phyloP scores from a whole-genome alignment of 2,797 vertebrate species.

The Melanotaenia trifasciata region DNA sequence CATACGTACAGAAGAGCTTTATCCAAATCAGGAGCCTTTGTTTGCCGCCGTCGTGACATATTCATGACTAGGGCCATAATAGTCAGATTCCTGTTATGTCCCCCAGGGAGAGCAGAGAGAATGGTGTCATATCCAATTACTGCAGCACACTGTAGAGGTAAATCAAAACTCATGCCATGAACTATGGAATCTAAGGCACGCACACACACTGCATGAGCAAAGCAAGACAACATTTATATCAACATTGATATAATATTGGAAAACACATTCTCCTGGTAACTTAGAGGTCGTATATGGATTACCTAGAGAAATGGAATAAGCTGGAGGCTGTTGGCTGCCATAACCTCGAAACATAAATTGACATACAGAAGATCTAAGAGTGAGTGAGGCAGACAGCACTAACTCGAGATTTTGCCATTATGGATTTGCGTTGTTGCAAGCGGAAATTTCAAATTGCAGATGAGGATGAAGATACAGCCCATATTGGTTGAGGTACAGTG shows the following conservation, averaged over 20 bases:
- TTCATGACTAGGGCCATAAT: constrained; percentile 83
- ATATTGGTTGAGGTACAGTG: constrained; percentile 42
- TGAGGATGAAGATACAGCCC: constrained; percentile 49
- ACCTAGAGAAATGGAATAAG: constrained; percentile 67
- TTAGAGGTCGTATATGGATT: constrained; percentile 77
- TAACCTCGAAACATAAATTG: constrained; percentile 73
- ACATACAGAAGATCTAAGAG: constrained; percentile 55
- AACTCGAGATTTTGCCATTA: constrained; percentile 64
- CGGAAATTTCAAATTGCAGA: constrained; percentile 68
- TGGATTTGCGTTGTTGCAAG: constrained; percentile 66
- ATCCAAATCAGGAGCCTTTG: constrained; percentile 77
- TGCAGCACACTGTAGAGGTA: constrained; percentile 76
- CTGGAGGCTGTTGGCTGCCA: constrained; percentile 63
- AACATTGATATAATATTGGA: constrained; percentile 76
- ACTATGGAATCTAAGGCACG: constrained; percentile 64
- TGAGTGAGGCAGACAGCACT: constrained; percentile 42
- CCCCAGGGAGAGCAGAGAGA: constrained; percentile 77
- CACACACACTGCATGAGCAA: constrained; percentile 30
- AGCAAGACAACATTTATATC: constrained; percentile 62
- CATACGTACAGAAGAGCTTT: constrained; percentile 62
- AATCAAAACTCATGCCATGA: constrained; percentile 79
- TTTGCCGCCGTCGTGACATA: constrained; percentile 81
- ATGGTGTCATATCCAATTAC: constrained; percentile 85
- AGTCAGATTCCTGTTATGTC: constrained; percentile 80
- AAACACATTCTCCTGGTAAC: constrained; percentile 68